These are phyloP conservation scores for Epistrophella euchroma DNA, from an alignment of 2,888 invertebrate genomes.

Conservation along the genomic window DNA sequence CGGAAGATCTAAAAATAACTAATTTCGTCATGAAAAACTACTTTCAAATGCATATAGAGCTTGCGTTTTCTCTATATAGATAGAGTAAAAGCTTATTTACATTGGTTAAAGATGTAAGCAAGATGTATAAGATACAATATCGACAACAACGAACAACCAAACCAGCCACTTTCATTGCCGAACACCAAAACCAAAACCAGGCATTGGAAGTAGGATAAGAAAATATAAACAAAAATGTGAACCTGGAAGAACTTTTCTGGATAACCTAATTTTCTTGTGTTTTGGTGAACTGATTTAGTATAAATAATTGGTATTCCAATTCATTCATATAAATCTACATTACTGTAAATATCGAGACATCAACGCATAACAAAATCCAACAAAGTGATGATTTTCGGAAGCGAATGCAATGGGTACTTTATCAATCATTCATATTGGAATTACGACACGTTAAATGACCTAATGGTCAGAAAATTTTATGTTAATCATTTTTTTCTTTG, in stretches of 20 bases:
- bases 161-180: conserved; percentile 20
- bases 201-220: neutral
- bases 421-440: neutral
- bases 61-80: neutral
- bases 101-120: neutral
- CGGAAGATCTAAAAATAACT: conserved; percentile 13
- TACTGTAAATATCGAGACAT: neutral
- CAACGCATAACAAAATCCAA: neutral
- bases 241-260: conserved; percentile 9
- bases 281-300: neutral
- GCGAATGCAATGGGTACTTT: neutral
- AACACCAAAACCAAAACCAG: neutral
- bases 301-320: neutral
- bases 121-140: neutral
- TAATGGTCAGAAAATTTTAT: neutral
- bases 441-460: neutral
- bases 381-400: neutral
- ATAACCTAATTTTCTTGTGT: conserved; percentile 3
- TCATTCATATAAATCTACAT: neutral
- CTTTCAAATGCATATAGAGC: neutral
- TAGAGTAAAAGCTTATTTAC: too few relatives aligned
- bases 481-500: neutral
- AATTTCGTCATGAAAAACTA: conserved; percentile 15
- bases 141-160: too few relatives aligned
- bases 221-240: conserved; percentile 16